Conservation (phyloP, 2,797 vertebrate genomes). For the Lagorchestes hirsutus region DNA sequence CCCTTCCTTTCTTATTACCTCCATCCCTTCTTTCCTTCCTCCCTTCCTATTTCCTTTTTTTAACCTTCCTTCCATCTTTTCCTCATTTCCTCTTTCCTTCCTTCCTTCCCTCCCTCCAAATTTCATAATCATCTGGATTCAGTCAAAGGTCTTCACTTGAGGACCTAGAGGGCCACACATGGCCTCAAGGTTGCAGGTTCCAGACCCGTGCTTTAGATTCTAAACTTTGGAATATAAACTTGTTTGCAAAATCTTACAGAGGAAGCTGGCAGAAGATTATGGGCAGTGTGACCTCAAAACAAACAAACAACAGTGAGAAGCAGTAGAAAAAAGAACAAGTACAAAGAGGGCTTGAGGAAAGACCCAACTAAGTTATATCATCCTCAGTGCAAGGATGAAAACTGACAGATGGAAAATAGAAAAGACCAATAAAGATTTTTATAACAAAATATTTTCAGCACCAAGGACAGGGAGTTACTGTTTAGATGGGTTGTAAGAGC, state of each 20-base stretch:
- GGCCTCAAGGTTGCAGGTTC: too few species aligned
- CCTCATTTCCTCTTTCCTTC: not conserved
- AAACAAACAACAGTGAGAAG: not conserved
- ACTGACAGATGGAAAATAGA: not conserved
- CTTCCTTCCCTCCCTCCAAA: too few species aligned
- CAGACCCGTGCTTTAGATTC: too few species aligned
- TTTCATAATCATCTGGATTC: too few species aligned
- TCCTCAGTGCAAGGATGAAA: not conserved
- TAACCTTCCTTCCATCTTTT: not conserved
- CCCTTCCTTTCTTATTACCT: too few species aligned
- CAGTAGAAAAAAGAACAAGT: not conserved
- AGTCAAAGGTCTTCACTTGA: too few species aligned
- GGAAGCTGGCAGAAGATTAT: not conserved
- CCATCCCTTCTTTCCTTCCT: not conserved
- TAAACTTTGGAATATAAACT: not conserved
- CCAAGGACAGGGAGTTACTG: not conserved
- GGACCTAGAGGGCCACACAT: too few species aligned
- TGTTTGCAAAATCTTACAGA: not conserved
- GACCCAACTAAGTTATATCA: not conserved
- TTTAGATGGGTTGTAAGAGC: not conserved
- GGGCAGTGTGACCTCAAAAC: not conserved
- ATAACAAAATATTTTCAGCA: not conserved
- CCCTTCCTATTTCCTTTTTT: not conserved
- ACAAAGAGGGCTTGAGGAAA: not conserved
- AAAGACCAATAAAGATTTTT: not conserved